Conservation (phyloP, 2,113 vertebrate genomes). For the Emydocephalus ijimae region DNA sequence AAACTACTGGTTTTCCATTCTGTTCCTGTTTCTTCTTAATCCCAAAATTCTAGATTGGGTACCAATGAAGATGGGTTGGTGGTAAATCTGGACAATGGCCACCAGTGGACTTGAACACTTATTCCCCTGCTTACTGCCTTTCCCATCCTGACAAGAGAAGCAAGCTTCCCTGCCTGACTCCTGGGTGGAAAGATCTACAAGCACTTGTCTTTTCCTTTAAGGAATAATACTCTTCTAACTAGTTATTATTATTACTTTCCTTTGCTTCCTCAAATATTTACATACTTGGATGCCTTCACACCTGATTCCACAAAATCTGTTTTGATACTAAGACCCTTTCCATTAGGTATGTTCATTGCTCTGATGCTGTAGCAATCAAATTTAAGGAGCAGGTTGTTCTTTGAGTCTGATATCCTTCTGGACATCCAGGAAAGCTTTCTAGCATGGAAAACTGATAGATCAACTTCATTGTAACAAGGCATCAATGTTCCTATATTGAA, state of each 20-base stretch:
- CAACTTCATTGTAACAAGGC: neutral
- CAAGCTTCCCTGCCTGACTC: neutral
- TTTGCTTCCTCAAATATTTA: neutral
- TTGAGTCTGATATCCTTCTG: neutral
- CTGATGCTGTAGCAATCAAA: neutral
- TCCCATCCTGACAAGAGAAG: neutral
- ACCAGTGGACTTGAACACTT: neutral
- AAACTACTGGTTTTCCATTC: neutral
- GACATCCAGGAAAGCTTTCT: neutral
- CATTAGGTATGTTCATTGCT: neutral
- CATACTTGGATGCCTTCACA: neutral
- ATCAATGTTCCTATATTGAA: neutral
- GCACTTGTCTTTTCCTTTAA: neutral
- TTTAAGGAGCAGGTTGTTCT: neutral
- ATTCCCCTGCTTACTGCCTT: neutral
- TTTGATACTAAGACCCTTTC: neutral
- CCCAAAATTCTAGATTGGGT: neutral
- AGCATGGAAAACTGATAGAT: neutral
- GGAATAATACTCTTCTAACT: neutral
- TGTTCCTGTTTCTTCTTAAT: neutral
- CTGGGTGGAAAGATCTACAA: neutral
- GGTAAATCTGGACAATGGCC: neutral
- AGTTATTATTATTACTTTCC: neutral
- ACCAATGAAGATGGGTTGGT: neutral
- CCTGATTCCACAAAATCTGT: neutral